Evolutionary conservation across 2,113 vertebrate species (phyloP).

Genomic region (Ibidorhyncha struthersii): DNA sequence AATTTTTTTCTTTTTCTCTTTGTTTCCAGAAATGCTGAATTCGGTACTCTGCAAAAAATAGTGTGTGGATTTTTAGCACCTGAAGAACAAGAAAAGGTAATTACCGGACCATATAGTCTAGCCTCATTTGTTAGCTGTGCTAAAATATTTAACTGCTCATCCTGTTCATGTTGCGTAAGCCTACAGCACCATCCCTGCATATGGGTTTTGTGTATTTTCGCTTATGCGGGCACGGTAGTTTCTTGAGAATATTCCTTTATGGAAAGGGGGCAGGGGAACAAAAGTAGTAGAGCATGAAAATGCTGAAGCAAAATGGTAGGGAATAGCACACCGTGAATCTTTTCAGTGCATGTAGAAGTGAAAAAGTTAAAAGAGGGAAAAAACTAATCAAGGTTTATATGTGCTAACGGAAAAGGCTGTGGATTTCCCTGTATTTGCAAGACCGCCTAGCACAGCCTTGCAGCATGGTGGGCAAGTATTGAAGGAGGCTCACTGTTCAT

Average conservation of each 20-base stretch:
- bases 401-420: background rate
- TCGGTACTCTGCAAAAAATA: constrained; percentile 40
- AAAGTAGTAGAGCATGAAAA: background rate
- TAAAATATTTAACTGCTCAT: background rate
- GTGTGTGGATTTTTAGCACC: constrained; percentile 67
- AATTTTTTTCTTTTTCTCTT: background rate
- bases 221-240: background rate
- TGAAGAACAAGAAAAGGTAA: constrained; percentile 78
- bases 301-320: background rate
- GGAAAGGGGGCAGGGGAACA: background rate
- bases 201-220: background rate
- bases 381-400: background rate
- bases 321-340: background rate
- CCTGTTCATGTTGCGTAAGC: background rate
- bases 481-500: background rate
- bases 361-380: background rate
- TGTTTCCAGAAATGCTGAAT: constrained; percentile 75
- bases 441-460: background rate
- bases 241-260: background rate
- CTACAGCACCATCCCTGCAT: background rate
- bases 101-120: background rate
- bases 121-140: constrained; percentile 10
- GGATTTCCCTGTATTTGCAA: background rate
- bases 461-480: background rate
- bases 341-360: background rate